Evolutionary conservation across 2,797 vertebrate species (phyloP).

Genomic region (Notamacropus eugenii): DNA sequence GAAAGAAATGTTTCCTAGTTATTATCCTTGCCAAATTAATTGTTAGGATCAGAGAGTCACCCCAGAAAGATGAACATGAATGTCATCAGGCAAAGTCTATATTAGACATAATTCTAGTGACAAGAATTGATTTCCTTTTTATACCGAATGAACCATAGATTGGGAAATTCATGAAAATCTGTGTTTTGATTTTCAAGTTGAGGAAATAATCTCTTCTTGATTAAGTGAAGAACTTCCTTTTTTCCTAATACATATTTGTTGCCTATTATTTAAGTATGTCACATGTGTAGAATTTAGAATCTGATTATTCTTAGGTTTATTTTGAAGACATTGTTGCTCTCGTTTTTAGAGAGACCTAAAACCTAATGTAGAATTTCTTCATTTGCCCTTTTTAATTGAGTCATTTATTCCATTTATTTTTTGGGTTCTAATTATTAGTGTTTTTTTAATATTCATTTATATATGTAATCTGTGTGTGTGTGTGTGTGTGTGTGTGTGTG

Average conservation of each 20-base stretch:
- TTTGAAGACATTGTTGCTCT: background rate
- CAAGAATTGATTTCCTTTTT: background rate
- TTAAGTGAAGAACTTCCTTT: background rate
- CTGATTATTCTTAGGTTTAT: background rate
- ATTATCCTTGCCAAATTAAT: background rate
- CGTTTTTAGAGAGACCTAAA: background rate
- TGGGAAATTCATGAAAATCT: background rate
- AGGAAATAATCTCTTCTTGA: background rate
- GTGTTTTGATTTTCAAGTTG: background rate
- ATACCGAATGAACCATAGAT: background rate
- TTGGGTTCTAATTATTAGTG: background rate
- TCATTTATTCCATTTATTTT: background rate
- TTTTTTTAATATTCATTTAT: background rate
- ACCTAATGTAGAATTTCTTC: background rate
- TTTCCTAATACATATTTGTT: background rate
- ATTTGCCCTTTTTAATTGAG: background rate
- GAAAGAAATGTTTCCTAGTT: slow-evolving; percentile 42
- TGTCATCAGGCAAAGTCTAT: background rate
- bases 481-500: too few relatives aligned
- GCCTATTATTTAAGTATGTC: background rate
- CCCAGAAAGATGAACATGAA: too few relatives aligned
- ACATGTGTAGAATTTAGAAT: background rate
- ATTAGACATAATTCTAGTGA: background rate
- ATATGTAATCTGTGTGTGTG: background rate
- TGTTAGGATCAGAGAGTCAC: background rate